Base-by-base conservation (phyloP, 2,113 vertebrate genomes). In the Dipodomys ordii region DNA sequence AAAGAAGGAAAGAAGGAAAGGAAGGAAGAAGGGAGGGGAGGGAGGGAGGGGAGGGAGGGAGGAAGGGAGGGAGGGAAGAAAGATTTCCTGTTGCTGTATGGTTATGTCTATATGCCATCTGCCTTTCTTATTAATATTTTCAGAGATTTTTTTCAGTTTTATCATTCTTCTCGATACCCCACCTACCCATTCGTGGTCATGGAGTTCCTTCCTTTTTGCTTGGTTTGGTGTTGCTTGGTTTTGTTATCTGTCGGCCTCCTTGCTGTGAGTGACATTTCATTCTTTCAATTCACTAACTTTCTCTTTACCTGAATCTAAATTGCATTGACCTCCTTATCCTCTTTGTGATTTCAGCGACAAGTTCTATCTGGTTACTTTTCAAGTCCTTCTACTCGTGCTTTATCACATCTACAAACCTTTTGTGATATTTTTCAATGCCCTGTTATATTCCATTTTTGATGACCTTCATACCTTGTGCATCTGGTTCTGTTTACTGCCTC, bases 311-410 rank as follows among this genome's bases (percentile, higher is more conserved):
- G 15, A 81, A 35, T 46, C 62, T 53, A 32, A 49, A 44, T 23
- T 62, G 79, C 73, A 72, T 83, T 85, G 35, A 81, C 49, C 30
- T 46, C 62, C 46, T 91, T 6, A 18, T 27, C 39, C n/a, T 62
- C 88, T 79, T 83, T 84, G 23, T 88, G 39, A 86, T 60, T 60
- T 91, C 49, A 88, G 19, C 28, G 32, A 32, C n/a, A 92, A 80
- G 74, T 90, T 81, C 65, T 81, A 49, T 46, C 78, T 86, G 3
- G 2, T 30, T 82, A 22, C 19, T 68, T 88, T 71, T 82, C 32
- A 82, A 64, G 71, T 82, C 7, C 20, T 68, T 89, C 82, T 71
- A 23, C 7, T 91, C 30, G 62, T 49, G 49, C 25, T 93, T 90
- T 78, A 89, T 46, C 69, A 69, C 87, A 22, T 44, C 7, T 23